These are phyloP conservation scores for Petromus typicus DNA, from an alignment of 2,113 vertebrate genomes.

Conservation along the genomic window DNA sequence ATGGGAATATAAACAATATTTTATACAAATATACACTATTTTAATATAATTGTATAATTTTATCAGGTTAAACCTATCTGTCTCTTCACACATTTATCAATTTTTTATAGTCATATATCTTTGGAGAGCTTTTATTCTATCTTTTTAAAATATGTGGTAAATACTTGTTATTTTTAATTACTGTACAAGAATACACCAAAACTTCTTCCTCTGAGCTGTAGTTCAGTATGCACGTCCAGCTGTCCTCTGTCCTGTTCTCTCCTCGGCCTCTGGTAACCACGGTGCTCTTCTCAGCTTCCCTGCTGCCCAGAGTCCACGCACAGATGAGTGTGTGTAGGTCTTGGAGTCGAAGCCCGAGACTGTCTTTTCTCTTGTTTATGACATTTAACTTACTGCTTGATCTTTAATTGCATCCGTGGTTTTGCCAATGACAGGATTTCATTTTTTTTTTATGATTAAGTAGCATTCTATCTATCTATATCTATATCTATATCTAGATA, in stretches of 20 bases:
- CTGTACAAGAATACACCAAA: background rate
- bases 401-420: background rate
- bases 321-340: too few species aligned
- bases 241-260: too few species aligned
- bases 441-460: background rate
- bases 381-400: background rate
- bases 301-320: background rate
- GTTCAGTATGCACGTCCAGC: accelerated
- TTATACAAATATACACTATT: background rate
- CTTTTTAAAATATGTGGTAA: background rate
- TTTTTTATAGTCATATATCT: background rate
- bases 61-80: background rate
- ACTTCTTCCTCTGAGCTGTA: background rate
- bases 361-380: background rate
- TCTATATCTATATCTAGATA: too few species aligned
- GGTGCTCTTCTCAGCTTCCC: background rate
- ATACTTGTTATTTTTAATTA: background rate
- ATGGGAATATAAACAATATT: background rate
- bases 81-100: background rate
- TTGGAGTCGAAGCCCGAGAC: background rate
- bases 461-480: background rate
- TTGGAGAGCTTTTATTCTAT: background rate
- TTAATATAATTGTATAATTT: background rate
- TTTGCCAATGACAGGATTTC: background rate
- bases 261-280: background rate